phyloP scores from a whole-genome alignment of 2,888 invertebrate genomes.

The Anticlea derivata region DNA sequence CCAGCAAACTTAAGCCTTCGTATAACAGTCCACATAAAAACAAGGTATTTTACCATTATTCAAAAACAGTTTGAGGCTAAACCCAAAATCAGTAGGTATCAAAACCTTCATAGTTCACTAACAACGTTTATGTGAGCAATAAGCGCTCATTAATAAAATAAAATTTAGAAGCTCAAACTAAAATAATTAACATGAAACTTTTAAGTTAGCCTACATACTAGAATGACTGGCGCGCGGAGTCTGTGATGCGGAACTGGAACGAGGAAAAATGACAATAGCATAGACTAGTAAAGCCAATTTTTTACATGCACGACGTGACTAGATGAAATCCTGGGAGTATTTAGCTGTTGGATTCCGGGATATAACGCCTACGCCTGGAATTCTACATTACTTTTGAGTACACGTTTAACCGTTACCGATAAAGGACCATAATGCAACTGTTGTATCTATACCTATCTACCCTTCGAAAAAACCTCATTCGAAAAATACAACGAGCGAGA shows the following conservation, averaged over 20 bases:
- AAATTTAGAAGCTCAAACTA: neutral
- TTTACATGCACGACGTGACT: slow-evolving; percentile 60
- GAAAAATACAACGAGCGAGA: slow-evolving; percentile 60
- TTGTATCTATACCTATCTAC: slow-evolving; percentile 47
- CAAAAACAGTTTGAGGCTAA: too few relatives aligned
- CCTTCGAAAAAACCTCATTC: slow-evolving; percentile 59
- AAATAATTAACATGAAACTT: slow-evolving; percentile 56
- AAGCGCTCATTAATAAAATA: neutral
- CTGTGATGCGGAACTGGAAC: slow-evolving; percentile 52
- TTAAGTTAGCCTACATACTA: slow-evolving; percentile 38
- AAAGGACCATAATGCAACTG: slow-evolving; percentile 54
- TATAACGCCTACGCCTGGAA: too few relatives aligned
- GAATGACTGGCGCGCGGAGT: neutral
- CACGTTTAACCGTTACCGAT: neutral
- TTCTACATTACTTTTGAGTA: too few relatives aligned
- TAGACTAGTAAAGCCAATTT: slow-evolving; percentile 61
- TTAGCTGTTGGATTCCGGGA: neutral
- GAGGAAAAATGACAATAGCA: slow-evolving; percentile 58
- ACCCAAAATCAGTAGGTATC: too few relatives aligned
- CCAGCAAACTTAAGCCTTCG: too few relatives aligned
- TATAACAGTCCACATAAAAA: too few relatives aligned
- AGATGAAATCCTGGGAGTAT: slow-evolving; percentile 47
- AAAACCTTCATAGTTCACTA: too few relatives aligned
- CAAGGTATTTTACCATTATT: too few relatives aligned
- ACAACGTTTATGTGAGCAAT: too few relatives aligned